Base-by-base conservation (phyloP, 2,797 vertebrate species). In the Malurus splendens region DNA sequence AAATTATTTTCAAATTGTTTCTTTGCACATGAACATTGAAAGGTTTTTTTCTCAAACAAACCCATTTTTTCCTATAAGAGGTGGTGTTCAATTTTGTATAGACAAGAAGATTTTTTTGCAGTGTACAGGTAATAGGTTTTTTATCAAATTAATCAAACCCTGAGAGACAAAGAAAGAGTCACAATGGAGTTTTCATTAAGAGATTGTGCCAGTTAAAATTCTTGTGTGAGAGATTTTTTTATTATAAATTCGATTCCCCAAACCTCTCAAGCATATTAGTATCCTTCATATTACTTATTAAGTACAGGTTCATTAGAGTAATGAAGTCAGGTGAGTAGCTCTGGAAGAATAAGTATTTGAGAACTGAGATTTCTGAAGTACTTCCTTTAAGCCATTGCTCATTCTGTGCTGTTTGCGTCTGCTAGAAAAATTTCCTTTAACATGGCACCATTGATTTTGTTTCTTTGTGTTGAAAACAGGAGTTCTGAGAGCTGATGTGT, bases 1-100 rank as follows among this genome's bases (percentile, higher is more conserved):
- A 90, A 50, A 81, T 75, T 44, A 47, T 68, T 95, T 95, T 9
- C 12, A 44, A 70, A 41, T 68, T 44, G 15, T 28, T 90, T 94
- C 36, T 36, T 71, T 90, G 60, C 11, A 52, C 73, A 64, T 45
- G 48, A 93, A 57, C 20, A 36, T 45, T 56, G 60, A 86, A 12
- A 61, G 30, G 30, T 79, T 86, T 70, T 28, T 60, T 33, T 93
- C 56, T 90, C 24, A 71, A 77, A 55, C 3, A 54, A 72, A 44
- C 3, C 0, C 2, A 7, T 52, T 65, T 91, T 73, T 56, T 81
- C 23, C 14, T 62, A 0, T 55, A 56, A 38, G 9, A 19, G 3
- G 1, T 30, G 8, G 5, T 80, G 27, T 8, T 57, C 18, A 41
- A 9, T 77, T 90, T 42, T 44, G 11, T 66, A 54, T 60, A 64